phyloP scores from a whole-genome alignment of 2,113 vertebrate species.

The Rhea pennata region DNA sequence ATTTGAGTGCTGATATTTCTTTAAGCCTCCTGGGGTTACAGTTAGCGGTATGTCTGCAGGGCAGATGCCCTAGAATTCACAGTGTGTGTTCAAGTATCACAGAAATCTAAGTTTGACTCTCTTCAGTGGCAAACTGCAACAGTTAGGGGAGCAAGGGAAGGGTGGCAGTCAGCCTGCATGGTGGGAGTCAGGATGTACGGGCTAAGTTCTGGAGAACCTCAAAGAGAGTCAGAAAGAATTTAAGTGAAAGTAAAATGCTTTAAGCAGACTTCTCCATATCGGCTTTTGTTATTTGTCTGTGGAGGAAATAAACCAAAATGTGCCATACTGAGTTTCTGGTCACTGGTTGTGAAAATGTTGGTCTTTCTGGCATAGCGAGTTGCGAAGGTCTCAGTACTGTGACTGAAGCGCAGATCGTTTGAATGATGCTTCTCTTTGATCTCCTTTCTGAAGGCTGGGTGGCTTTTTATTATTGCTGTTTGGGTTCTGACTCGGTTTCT shows the following conservation, averaged over 20 bases:
- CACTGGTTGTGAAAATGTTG: background rate
- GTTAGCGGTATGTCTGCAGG: conserved; percentile 67
- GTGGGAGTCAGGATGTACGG: background rate
- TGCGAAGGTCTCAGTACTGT: rapidly evolving
- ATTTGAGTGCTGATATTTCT: conserved; percentile 75
- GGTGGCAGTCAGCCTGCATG: rapidly evolving
- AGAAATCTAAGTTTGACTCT: conserved; percentile 42
- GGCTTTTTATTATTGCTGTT: background rate
- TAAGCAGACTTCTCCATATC: background rate
- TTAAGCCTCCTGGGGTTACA: conserved; percentile 70
- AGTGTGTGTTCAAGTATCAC: conserved; percentile 51
- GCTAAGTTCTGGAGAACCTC: background rate
- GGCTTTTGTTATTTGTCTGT: background rate
- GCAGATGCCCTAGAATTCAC: conserved; percentile 59
- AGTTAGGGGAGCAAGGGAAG: background rate
- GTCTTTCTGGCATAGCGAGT: background rate
- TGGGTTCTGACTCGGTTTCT: background rate
- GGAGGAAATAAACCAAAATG: background rate
- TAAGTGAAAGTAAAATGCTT: background rate
- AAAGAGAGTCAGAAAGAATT: background rate
- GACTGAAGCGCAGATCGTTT: background rate
- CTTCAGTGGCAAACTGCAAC: background rate
- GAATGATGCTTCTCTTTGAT: background rate
- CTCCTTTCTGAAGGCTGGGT: background rate
- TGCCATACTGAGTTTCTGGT: background rate